Evolutionary conservation across 2,113 vertebrate species (phyloP), one percentile per base, ranked within the genome.

Genomic region (Oplegnathus fasciatus): DNA sequence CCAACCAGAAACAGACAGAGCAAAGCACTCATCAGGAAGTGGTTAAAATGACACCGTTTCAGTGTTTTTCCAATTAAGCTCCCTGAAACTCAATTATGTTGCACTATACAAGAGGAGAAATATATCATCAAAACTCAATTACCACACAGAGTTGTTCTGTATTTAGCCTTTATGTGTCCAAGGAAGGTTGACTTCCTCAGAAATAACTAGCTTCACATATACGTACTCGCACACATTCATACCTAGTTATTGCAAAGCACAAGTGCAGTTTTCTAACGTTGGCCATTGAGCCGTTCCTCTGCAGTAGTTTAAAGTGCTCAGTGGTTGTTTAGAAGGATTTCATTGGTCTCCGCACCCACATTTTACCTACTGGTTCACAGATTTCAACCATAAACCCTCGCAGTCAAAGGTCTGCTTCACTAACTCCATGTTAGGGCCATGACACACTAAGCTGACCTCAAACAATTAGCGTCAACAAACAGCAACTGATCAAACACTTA

Each of bases 11-110:
- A 83, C 62, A 52, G 64, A 69, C 71, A 32, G 86, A 74, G 89
- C 87, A 87, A 86, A 88, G 88, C 82, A 61, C 71, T 87, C 89
- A 86, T 82, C 90, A 92, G 91, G 92, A 94, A 93, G 92, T 85
- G 75, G 88, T 83, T 84, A 55, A 44, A 91, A 84, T 84, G 86
- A 88, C 92, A 88, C 84, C 26, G 48, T 88, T 89, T 82, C 82
- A 80, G 80, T 78, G 80, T 81, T 92, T 83, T 82, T 85, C 79
- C 77, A 91, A 84, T 93, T 86, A 93, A 73, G 68, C 28, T 73
- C 46, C 40, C 46, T 61, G 73, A 70, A 91, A 81, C 48, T 80
- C 52, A 82, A 80, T 91, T 92, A 81, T 81, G 65, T 73, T 55
- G 76, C 68, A n/a, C 42, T 84, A 55, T 69, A 69, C 62, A 82